Conservation (phyloP, 2,113 vertebrate genomes). For the Cyphomyrus discorhynchus region DNA sequence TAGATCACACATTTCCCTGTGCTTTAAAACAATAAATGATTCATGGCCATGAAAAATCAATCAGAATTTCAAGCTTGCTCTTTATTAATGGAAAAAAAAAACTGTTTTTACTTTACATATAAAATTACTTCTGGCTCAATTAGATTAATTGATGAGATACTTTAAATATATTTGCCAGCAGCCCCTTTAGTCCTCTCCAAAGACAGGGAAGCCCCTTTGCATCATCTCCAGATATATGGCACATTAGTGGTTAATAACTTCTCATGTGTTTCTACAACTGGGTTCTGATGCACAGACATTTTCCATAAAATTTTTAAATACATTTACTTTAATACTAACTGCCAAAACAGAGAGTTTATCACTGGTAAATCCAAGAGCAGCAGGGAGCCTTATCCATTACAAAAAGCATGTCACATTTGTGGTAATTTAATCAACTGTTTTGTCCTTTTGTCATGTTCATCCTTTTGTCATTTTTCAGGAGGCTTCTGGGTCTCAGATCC, state of each 20-base stretch:
- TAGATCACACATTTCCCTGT: background rate
- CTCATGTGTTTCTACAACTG: background rate
- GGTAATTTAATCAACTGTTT: background rate
- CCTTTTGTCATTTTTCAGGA: background rate
- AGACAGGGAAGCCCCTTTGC: background rate
- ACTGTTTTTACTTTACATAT: slow-evolving; percentile 5
- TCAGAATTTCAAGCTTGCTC: background rate
- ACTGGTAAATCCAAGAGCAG: background rate
- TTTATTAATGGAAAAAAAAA: slow-evolving; percentile 8
- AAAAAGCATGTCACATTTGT: background rate
- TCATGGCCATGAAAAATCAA: background rate
- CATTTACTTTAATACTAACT: background rate
- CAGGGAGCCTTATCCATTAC: background rate
- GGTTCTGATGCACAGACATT: background rate
- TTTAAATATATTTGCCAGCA: slow-evolving; percentile 10
- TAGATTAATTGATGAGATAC: slow-evolving; percentile 16
- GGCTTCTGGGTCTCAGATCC: background rate
- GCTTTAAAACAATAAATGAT: background rate
- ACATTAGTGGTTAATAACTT: background rate
- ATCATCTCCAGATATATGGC: background rate
- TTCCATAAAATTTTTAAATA: background rate
- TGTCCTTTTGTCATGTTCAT: background rate
- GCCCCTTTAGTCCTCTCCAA: background rate
- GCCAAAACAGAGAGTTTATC: background rate
- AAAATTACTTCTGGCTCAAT: slow-evolving; percentile 9